Base-by-base conservation (phyloP, 1,140 invertebrate species). In the Drosophila truncata region DNA sequence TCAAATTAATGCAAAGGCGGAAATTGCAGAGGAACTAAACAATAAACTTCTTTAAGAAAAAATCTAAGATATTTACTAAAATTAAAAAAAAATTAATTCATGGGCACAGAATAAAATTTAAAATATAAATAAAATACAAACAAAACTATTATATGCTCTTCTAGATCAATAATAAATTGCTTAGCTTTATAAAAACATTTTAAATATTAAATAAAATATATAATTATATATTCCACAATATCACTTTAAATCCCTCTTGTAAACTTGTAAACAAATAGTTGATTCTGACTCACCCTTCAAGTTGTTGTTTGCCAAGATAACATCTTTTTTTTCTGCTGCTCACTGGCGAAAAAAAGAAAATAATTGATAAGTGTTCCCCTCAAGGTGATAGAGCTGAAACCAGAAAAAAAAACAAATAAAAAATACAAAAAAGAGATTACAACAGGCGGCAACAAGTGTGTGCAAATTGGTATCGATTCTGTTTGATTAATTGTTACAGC, bases 401-500 rank as follows among this genome's bases (percentile, higher is more conserved):
- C 23, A 44, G n/a, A 20, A 31, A 42, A 25, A 4, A 16, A 39
- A 11, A 35, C 4, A 13, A 31, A 39, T 11, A 44, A 10, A 29
- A 23, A 39, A 35, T 37, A 46, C 2, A 37, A 65, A 6, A 50
- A 50, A 50, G n/a, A 29, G 62, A 70, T 69, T 69, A 58, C 39
- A 70, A 67, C 41, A 23, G 33, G 4, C 57, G 47, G 23, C 54
- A 66, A 50, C 44, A 78, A 72, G 60, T 79, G 60, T 79, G 60
- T 62, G 59, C 61, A 82, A 67, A 83, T 75, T 75, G 44, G 54
- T 62, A 61, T 63, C 44, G 62, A 72, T 81, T 81, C 31, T 55
- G 50, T 60, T 79, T 87, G 79, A 87, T 85, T 87, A 84, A 80
- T 78, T 75, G 58, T 65, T 67, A 75, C 79, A 75, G 57, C 46